phyloP scores from a whole-genome alignment of 1,140 invertebrate genomes.

The Caenorhabditis tropicalis region DNA sequence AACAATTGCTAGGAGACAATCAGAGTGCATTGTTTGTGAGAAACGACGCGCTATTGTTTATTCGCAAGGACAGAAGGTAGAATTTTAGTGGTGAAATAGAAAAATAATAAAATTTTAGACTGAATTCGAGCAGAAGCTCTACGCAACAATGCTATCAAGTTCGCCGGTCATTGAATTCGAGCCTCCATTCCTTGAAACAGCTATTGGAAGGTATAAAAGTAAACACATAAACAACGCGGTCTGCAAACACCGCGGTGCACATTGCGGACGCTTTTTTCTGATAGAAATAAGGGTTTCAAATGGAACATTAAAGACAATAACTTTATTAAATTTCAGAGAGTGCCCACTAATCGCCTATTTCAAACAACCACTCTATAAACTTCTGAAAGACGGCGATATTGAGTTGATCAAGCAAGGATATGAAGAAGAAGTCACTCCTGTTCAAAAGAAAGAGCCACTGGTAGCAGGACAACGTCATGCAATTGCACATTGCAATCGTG shows the following conservation, averaged over 20 bases:
- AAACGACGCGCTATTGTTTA: conserved; percentile 61
- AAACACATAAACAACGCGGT: neutral
- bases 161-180: conserved; percentile 86
- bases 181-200: conserved; percentile 86
- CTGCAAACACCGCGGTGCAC: conserved; percentile 26
- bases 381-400: conserved; percentile 54
- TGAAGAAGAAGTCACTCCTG: conserved; percentile 17
- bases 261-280: neutral
- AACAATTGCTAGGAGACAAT: conserved; percentile 64
- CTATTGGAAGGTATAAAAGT: neutral
- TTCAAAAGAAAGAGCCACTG: conserved; percentile 10
- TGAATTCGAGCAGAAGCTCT: conserved; percentile 80
- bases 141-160: conserved; percentile 81
- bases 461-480: neutral
- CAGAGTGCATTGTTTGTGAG: conserved; percentile 60
- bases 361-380: conserved; percentile 80
- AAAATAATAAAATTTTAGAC: conserved; percentile 25
- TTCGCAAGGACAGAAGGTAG: conserved; percentile 56
- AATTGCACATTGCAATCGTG: neutral
- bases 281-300: too few species aligned
- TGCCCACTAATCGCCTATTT: conserved; percentile 82
- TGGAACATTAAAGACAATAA: neutral
- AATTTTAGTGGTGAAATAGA: neutral
- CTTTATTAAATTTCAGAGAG: conserved; percentile 61
- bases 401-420: conserved; percentile 23